phyloP scores from a whole-genome alignment of 2,888 invertebrate genomes.

The Apamea sordens region DNA sequence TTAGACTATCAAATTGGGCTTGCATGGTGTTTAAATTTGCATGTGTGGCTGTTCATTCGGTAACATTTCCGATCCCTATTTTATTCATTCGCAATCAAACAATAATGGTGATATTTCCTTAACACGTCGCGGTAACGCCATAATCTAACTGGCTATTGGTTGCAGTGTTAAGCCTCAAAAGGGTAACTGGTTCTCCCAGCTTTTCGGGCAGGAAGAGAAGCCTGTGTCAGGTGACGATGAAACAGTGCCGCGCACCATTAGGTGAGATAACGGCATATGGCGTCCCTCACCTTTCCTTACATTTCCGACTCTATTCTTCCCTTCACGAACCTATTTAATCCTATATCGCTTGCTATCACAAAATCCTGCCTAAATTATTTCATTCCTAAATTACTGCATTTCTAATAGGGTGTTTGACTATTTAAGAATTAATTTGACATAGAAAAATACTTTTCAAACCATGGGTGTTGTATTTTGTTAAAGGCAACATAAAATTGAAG shows the following conservation, averaged over 20 bases:
- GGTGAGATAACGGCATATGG: slow-evolving; percentile 80
- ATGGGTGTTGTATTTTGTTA: neutral
- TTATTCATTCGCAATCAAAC: slow-evolving; percentile 22
- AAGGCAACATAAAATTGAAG: neutral
- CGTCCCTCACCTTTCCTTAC: slow-evolving; percentile 34
- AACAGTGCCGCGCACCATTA: slow-evolving; percentile 85
- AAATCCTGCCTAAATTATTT: slow-evolving; percentile 9
- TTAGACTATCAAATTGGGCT: slow-evolving; percentile 7
- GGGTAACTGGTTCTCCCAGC: slow-evolving; percentile 91
- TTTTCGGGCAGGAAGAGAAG: slow-evolving; percentile 87
- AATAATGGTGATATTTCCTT: slow-evolving; percentile 27
- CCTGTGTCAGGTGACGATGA: slow-evolving; percentile 81
- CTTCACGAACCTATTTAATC: neutral
- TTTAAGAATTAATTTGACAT: neutral
- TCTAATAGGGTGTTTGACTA: slow-evolving; percentile 36
- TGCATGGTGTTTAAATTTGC: slow-evolving; percentile 54
- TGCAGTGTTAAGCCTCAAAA: slow-evolving; percentile 87
- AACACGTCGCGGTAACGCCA: slow-evolving; percentile 59
- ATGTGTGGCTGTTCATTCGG: slow-evolving; percentile 39
- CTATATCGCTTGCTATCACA: slow-evolving; percentile 9
- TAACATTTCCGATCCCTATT: slow-evolving; percentile 31
- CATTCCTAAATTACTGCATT: neutral
- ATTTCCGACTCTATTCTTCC: neutral
- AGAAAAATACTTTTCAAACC: neutral
- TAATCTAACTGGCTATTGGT: slow-evolving; percentile 82